Evolutionary conservation across 2,888 invertebrate genomes (phyloP), one percentile per base, ranked within the genome.

Genomic region (Esperia sulphurella): DNA sequence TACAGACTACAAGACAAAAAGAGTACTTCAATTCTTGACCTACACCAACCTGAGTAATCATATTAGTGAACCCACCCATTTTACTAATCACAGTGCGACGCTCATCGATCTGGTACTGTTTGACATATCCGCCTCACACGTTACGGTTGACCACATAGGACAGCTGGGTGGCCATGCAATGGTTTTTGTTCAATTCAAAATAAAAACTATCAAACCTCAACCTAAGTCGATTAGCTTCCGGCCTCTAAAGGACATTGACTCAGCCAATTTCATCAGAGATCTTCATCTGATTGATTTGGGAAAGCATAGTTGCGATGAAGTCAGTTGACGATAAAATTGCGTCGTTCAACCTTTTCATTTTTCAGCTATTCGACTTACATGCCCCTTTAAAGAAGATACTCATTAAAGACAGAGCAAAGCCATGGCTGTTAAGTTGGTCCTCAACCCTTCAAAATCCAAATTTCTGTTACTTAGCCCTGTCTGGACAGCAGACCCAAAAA

Each of bases 351-450:
- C 0, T n/a, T 7, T 5, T 5, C 9, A 9, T 49, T 5, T 8
- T 41, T 8, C 1, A 13, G 8, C 3, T 52, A 8, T 49, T 41
- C 30, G 40, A 52, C 37, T 1, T 9, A 14, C 49, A 47, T 43
- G 46, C 52, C 10, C 49, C 52, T 3, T 8, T 40, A 0, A 52
- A 45, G 43, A 45, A 38, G 1, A 12, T 38, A 9, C 10, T 37
- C 21, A 14, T 51, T 31, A 43, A 35, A 28, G 21, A 44, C 8
- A 10, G 30, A 8, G 14, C 14, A 0, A 44, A 48, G 10, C 51
- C 54, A 0, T 54, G 54, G 21, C 21, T 21, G 21, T n/a, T n/a
- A n/a, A n/a, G n/a, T n/a, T n/a, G n/a, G n/a, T n/a, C n/a, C n/a
- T n/a, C n/a, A n/a, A n/a, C n/a, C n/a, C n/a, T n/a, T n/a, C n/a